Evolutionary conservation across 2,888 invertebrate genomes (phyloP).

Genomic region (Ectropis crepuscularia): DNA sequence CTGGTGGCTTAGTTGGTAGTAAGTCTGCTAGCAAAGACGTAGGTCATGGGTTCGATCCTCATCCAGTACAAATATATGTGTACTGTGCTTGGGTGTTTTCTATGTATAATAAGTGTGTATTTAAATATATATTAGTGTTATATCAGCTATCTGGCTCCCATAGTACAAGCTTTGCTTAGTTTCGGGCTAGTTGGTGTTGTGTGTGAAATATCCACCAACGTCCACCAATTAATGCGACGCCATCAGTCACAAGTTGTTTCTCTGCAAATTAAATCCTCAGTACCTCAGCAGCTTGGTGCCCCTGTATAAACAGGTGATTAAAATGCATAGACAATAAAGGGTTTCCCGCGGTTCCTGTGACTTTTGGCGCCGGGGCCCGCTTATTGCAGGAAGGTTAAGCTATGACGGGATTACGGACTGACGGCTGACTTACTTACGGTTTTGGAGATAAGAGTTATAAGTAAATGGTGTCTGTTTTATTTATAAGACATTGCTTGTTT

Average conservation of each 20-base stretch:
- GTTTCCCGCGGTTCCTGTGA: constrained; percentile 19
- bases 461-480: neutral
- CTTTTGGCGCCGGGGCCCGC: constrained; percentile 22
- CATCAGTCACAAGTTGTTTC: neutral
- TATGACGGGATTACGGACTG: constrained; percentile 19
- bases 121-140: too few relatives aligned
- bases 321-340: constrained; percentile 37
- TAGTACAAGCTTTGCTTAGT: too few relatives aligned
- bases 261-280: constrained; percentile 3
- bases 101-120: too few relatives aligned
- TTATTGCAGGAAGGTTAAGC: constrained; percentile 16
- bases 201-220: too few relatives aligned
- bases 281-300: constrained; percentile 11
- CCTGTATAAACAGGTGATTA: constrained; percentile 38
- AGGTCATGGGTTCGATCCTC: too few relatives aligned
- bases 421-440: constrained; percentile 4
- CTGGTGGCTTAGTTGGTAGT: too few relatives aligned
- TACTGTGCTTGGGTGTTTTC: too few relatives aligned
- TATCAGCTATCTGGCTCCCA: too few relatives aligned
- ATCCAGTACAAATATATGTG: too few relatives aligned
- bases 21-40: too few relatives aligned
- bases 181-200: too few relatives aligned
- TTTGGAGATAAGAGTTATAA: constrained; percentile 4
- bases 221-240: neutral
- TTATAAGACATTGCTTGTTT: too few relatives aligned